A percentile compares a stretch with the other conserved stretches of the same genome.
Conservation (phyloP, 2,888 invertebrate genomes). For the Lepetodrilus schrolli region DNA sequence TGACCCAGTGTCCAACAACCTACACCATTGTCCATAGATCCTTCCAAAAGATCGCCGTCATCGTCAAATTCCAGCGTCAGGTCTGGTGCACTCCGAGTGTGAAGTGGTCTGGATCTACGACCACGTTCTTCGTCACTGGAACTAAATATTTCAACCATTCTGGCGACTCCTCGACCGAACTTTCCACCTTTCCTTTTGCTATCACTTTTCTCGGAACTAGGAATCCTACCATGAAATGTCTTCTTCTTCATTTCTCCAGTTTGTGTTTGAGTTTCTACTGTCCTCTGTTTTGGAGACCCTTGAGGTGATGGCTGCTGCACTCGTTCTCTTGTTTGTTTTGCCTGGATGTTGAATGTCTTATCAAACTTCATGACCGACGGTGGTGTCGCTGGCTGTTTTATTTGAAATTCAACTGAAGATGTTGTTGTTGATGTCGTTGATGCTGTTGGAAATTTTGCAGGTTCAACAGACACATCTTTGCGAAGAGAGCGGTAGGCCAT, state of each 20-base stretch:
- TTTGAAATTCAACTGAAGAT: not conserved
- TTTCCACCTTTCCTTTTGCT: slow-evolving; percentile 1
- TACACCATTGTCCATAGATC: not conserved
- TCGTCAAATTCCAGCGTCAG: slow-evolving; percentile 51
- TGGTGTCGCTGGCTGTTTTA: slow-evolving; percentile 1
- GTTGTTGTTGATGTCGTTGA: too few relatives aligned
- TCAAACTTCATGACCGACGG: slow-evolving; percentile 4
- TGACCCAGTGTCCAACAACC: not conserved
- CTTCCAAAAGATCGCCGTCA: slow-evolving; percentile 36
- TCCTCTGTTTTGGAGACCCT: slow-evolving; percentile 34
- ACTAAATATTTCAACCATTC: slow-evolving; percentile 64
- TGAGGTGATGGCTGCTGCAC: slow-evolving; percentile 24
- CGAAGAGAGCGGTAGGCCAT: slow-evolving; percentile 31
- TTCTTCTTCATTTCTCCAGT: not conserved
- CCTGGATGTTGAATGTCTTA: not conserved
- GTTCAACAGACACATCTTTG: slow-evolving; percentile 5
- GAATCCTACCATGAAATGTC: not conserved
- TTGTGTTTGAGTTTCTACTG: not conserved
- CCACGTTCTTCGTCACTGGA: slow-evolving; percentile 61
- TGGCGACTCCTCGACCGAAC: slow-evolving; percentile 56
- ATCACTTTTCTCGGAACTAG: slow-evolving; percentile 30
- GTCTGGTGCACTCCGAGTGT: slow-evolving; percentile 69
- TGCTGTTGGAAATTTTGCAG: slow-evolving; percentile 10
- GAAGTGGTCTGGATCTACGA: slow-evolving; percentile 46
- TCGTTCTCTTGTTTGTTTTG: not conserved